phyloP scores from a whole-genome alignment of 2,888 invertebrate genomes.

The Calameuta pallipes region DNA sequence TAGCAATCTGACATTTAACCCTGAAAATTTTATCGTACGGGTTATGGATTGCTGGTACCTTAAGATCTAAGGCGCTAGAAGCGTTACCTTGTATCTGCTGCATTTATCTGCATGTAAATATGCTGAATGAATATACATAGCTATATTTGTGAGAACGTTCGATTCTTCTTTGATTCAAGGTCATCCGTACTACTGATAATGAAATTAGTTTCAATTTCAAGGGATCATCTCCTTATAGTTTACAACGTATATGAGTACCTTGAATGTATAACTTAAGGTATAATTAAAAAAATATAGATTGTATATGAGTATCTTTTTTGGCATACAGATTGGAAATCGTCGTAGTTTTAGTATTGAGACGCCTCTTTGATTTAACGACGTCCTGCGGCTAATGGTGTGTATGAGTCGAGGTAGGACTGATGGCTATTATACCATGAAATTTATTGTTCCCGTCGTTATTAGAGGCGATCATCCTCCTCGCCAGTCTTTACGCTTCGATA shows the following conservation, averaged over 20 bases:
- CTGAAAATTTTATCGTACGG: background rate
- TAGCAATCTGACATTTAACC: background rate
- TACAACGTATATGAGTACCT: background rate
- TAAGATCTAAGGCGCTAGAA: background rate
- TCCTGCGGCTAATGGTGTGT: background rate
- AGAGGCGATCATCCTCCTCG: background rate
- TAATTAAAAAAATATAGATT: background rate
- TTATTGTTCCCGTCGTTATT: background rate
- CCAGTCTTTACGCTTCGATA: background rate
- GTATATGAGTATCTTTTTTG: background rate
- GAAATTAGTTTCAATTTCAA: background rate
- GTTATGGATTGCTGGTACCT: background rate
- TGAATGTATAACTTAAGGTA: background rate
- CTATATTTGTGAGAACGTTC: background rate
- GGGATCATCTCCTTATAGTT: background rate
- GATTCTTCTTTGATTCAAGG: background rate
- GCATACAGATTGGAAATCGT: background rate
- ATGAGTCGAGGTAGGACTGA: background rate
- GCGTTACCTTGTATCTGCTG: too few relatives aligned
- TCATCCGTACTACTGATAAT: background rate
- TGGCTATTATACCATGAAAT: background rate
- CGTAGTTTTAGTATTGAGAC: background rate
- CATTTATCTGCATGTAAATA: too few relatives aligned
- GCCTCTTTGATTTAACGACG: background rate
- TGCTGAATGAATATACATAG: too few relatives aligned